Evolutionary conservation across 2,888 invertebrate species (phyloP), one percentile per base, ranked within the genome.

Genomic region (Drosophila birchii): DNA sequence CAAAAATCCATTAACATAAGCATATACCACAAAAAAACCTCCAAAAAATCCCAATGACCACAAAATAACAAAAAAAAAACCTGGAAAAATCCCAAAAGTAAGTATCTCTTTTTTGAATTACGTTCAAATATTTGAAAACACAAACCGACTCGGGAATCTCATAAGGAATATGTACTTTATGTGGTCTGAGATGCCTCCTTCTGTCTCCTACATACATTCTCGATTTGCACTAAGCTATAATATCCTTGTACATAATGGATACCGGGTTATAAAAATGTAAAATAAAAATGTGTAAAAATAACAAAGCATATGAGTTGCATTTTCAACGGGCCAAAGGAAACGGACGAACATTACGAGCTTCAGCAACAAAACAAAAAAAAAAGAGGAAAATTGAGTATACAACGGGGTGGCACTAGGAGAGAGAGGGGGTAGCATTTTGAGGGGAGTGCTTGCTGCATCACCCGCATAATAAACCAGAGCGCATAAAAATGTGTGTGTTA

Each of bases 241-340:
- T 26, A 45, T 16, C 45, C 26, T 16, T 26, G 23, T 45, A 23
- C 44, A 16, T 23, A 44, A 44, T 44, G 44, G 44, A 16, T 16
- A 44, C 44, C 44, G 44, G 23, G 39, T 60, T 60, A 68, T 70
- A 76, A 83, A 83, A 83, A 80, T 86, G 86, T 80, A 78, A 86
- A 84, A 84, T 84, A 86, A 86, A 23, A 83, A 80, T 86, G 86
- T 80, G 83, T 82, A 82, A 78, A 86, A 84, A 84, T 84, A 86
- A 86, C 81, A 84, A 84, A 81, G 78, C 83, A 86, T 79, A 86
- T 80, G 83, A 85, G 66, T 80, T 80, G 78, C 79, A 86, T 71
- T 79, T 86, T 76, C 43, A 54, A 47, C 45, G 51, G 58, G 55
- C 76, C 70, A 74, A 79, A 67, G 81, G 74, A 86, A 86, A 79